Evolutionary conservation across 2,113 vertebrate species (phyloP), one percentile per base, ranked within the genome.

Genomic region (Brachionichthys hirsutus): DNA sequence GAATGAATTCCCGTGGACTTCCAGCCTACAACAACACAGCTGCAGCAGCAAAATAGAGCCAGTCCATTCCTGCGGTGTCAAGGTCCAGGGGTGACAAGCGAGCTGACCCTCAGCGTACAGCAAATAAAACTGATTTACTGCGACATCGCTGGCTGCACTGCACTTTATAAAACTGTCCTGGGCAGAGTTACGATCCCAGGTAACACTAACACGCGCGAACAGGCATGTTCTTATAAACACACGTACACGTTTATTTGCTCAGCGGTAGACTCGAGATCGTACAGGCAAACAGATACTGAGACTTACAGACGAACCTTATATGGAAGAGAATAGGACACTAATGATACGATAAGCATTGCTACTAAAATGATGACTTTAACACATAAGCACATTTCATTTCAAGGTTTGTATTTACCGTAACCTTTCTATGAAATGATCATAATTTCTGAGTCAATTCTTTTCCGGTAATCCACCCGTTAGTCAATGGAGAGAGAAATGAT

Each of bases 51-150:
- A 85, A 85, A 80, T 54, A 57, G 65, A 73, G 67, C 54, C 73
- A 72, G 73, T 62, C 75, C 80, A 83, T 86, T 87, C 80, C 81
- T 88, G 77, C 58, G 69, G 82, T 78, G 84, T 87, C 80, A 54
- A 62, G 77, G 80, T 88, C 85, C 53, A 36, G 67, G 75, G 70
- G 79, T 85, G 83, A 85, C 85, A 83, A 81, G 75, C 88, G 78
- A 85, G 79, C 77, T 87, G 85, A 88, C 85, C 85, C 74, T 77
- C 77, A 82, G 73, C 80, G 81, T 80, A 85, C 62, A 85, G 85
- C 85, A 87, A 87, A 91, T 90, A 89, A 89, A 89, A 85, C 46
- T 86, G 88, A 91, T 89, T 91, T 88, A 90, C 69, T 64, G 80
- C 76, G 16, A 67, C 71, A 82, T 73, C 55, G 58, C 78, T 78